A percentile compares a stretch with the other conserved stretches of the same genome.
phyloP scores from a whole-genome alignment of 2,797 vertebrate species.

The Mormyrus proboscirostris region DNA sequence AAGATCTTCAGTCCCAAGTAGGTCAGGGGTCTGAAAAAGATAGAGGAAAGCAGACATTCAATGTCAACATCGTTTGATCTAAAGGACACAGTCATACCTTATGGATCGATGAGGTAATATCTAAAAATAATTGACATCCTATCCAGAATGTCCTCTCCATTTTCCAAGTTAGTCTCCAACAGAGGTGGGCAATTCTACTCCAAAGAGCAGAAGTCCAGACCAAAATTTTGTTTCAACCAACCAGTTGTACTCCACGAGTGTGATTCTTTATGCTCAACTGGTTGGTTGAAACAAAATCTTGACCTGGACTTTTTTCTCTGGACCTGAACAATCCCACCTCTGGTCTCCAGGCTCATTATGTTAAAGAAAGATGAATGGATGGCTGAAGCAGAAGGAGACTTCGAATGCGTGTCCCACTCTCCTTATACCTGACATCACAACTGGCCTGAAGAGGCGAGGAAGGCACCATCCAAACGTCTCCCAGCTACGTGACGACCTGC shows the following conservation, averaged over 20 bases:
- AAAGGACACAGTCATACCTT: background rate
- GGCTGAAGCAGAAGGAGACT: background rate
- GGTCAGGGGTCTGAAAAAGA: conserved; percentile 74
- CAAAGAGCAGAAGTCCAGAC: background rate
- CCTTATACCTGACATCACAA: background rate
- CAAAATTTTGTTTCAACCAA: background rate
- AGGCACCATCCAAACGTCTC: background rate
- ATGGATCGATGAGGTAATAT: background rate
- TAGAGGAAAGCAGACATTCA: background rate
- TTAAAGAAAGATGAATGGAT: background rate
- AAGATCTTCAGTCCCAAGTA: conserved; percentile 91
- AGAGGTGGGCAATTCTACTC: background rate
- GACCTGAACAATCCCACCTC: background rate
- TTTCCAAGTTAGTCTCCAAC: background rate
- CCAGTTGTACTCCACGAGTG: background rate
- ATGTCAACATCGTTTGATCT: background rate
- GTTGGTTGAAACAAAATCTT: background rate
- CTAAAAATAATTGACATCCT: background rate
- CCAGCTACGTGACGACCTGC: too few relatives aligned
- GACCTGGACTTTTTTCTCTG: background rate
- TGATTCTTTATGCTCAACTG: background rate
- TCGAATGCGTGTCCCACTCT: background rate
- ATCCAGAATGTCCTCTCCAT: background rate
- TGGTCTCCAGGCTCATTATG: background rate
- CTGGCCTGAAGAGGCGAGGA: background rate